Percentiles rank a stretch among this genome's conserved stretches.
These are phyloP conservation scores for Agelas oroides DNA, from an alignment of 37 sponge, comb jelly and placozoan species.

Conservation along the genomic window DNA sequence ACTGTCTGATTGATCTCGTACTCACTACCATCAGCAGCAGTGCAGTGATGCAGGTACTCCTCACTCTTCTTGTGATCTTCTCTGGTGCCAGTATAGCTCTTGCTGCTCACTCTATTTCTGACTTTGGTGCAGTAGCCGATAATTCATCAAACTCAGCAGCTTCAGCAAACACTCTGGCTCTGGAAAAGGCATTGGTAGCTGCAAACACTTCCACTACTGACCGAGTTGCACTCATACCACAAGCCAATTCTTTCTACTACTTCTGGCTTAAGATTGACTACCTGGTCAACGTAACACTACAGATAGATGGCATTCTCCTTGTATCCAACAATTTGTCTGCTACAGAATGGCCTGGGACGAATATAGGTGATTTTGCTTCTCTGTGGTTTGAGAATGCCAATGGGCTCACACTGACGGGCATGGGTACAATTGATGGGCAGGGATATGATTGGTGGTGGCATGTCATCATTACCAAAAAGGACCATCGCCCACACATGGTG, in stretches of 20 bases:
- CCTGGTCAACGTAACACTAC: conserved; percentile 1
- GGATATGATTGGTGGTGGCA: conserved; percentile 49
- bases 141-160: conserved; percentile 28
- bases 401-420: conserved; percentile 25
- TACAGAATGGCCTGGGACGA: conserved; percentile 23
- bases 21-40: too few relatives aligned
- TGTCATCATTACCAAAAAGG: neutral
- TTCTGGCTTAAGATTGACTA: neutral
- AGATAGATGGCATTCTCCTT: conserved; percentile 28
- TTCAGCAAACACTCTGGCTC: conserved; percentile 3
- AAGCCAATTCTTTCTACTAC: conserved; percentile 9
- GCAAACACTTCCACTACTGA: conserved; percentile 8
- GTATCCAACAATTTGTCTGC: conserved; percentile 26
- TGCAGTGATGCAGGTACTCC: too few relatives aligned
- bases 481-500: conserved; percentile 29
- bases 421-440: conserved; percentile 34
- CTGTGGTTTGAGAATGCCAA: conserved; percentile 12
- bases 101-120: conserved; percentile 9
- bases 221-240: conserved; percentile 27
- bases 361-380: neutral
- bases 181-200: conserved; percentile 12
- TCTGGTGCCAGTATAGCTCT: too few relatives aligned
- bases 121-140: conserved; percentile 47
- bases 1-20: too few relatives aligned
- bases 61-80: too few relatives aligned